phyloP scores from a whole-genome alignment of 2,888 invertebrate species.

The Silvanus unidentatus region DNA sequence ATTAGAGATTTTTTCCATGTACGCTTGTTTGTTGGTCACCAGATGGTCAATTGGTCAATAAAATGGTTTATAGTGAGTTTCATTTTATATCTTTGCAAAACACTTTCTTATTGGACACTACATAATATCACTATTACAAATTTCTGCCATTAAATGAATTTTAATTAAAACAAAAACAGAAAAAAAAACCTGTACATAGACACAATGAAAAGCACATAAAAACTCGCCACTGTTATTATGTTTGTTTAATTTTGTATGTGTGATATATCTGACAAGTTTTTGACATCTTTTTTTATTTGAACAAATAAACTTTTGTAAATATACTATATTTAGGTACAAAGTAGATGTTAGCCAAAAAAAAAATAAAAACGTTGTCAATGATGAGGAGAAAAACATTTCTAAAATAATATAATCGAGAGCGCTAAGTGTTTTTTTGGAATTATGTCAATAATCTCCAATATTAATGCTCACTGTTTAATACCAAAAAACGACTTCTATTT shows the following conservation, averaged over 20 bases:
- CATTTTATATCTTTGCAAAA: not conserved
- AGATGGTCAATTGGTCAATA: no score
- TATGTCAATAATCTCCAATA: slow-evolving; percentile 14
- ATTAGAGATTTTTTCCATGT: no score
- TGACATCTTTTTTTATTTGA: no score
- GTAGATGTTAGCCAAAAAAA: slow-evolving; percentile 26
- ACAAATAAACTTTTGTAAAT: slow-evolving; percentile 30
- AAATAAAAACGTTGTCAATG: slow-evolving; percentile 27
- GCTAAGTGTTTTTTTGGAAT: slow-evolving; percentile 5
- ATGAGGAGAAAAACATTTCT: slow-evolving; percentile 30
- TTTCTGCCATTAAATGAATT: no score
- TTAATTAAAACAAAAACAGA: not conserved
- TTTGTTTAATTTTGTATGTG: slow-evolving; percentile 18
- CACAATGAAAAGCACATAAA: not conserved
- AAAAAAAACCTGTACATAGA: no score
- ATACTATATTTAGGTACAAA: slow-evolving; percentile 29
- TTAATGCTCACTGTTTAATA: slow-evolving; percentile 22
- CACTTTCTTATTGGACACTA: not conserved
- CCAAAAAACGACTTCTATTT: slow-evolving; percentile 26
- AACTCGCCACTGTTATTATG: no score
- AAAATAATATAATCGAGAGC: slow-evolving; percentile 22
- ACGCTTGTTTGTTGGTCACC: no score
- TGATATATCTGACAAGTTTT: slow-evolving; percentile 21
- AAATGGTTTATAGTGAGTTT: no score
- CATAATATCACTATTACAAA: no score